Conservation (phyloP, 2,113 vertebrate species). For the Ellobius talpinus region DNA sequence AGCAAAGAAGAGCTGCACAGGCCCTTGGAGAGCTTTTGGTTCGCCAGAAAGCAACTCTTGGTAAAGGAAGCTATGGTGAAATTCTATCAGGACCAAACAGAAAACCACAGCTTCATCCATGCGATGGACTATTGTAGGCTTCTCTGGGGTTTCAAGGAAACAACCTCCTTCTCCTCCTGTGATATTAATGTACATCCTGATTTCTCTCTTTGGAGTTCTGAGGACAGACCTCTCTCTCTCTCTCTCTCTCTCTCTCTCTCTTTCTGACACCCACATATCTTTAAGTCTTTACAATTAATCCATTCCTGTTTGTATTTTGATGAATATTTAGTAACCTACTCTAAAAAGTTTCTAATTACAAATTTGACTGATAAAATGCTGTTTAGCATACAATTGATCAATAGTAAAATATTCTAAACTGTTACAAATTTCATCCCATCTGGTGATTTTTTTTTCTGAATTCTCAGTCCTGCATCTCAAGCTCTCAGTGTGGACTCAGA, state of each 20-base stretch:
- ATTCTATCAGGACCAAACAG: background rate
- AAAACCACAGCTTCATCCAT: background rate
- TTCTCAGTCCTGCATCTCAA: background rate
- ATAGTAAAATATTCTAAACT: conserved; percentile 52
- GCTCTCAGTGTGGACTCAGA: background rate
- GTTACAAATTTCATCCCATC: background rate
- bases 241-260: background rate
- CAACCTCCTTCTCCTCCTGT: background rate
- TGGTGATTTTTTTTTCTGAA: conserved; percentile 30
- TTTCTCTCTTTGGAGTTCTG: conserved; percentile 14
- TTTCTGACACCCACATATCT: background rate
- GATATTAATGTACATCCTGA: conserved; percentile 9
- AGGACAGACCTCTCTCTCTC: background rate
- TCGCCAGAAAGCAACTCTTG: conserved; percentile 1
- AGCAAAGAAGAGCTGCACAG: background rate
- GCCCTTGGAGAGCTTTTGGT: background rate
- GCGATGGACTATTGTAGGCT: background rate
- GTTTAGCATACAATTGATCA: conserved; percentile 31
- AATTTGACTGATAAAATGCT: conserved; percentile 32
- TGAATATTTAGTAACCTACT: conserved; percentile 42
- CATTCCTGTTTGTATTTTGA: background rate
- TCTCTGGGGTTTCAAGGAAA: background rate
- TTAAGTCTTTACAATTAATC: conserved; percentile 43
- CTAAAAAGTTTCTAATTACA: conserved; percentile 52
- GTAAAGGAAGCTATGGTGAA: background rate